These are phyloP conservation scores for Crotalus tigris DNA, from an alignment of 2,113 vertebrate genomes.

Conservation along the genomic window DNA sequence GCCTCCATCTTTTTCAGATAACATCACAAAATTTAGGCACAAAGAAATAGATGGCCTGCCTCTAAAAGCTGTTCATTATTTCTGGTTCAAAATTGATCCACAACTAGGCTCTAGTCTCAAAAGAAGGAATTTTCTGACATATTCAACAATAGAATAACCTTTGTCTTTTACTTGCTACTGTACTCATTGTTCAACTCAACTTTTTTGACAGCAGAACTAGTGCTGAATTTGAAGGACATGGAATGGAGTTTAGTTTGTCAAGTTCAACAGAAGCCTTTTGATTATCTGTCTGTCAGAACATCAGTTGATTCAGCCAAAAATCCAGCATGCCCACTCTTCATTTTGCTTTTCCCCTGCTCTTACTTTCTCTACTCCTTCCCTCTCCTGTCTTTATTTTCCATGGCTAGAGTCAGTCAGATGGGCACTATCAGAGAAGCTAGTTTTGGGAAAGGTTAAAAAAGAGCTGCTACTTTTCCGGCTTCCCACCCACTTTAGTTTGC, in stretches of 20 bases:
- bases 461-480: slow-evolving; percentile 50
- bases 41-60: background rate
- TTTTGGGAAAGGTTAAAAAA: slow-evolving; percentile 67
- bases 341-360: slow-evolving; percentile 43
- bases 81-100: background rate
- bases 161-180: background rate
- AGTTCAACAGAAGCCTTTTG: slow-evolving; percentile 6
- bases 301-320: slow-evolving; percentile 45
- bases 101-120: background rate
- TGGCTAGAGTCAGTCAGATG: slow-evolving; percentile 39
- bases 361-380: slow-evolving; percentile 12
- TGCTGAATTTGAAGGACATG: background rate
- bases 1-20: background rate
- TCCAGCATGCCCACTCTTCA: background rate
- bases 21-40: background rate
- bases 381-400: slow-evolving; percentile 30
- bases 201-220: background rate
- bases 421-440: slow-evolving; percentile 42
- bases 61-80: background rate
- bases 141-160: background rate
- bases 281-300: slow-evolving; percentile 6
- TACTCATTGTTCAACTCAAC: background rate
- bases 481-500: slow-evolving; percentile 46
- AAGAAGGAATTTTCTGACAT: background rate
- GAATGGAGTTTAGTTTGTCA: background rate